Conservation (phyloP, 2,797 vertebrate genomes). For the Fistularia tabacaria region DNA sequence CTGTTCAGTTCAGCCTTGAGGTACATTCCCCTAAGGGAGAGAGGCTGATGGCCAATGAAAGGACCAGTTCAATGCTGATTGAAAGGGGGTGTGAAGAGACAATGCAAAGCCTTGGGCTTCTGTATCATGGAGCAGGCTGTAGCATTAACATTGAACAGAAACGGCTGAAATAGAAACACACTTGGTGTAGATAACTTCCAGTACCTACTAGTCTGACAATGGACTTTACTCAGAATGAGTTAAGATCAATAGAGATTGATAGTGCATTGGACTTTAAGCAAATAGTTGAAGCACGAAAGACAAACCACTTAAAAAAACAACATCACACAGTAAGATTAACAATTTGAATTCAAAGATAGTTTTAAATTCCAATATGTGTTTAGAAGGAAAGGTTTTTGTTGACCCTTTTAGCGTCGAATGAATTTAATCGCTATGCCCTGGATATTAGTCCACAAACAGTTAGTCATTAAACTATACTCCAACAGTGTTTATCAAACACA, state of each 20-base stretch:
- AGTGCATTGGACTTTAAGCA: slow-evolving; percentile 51
- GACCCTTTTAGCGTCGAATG: no score
- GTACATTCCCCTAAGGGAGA: slow-evolving; percentile 54
- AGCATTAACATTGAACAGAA: slow-evolving; percentile 28
- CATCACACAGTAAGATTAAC: not conserved
- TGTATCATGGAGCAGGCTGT: slow-evolving; percentile 39
- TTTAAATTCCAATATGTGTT: no score
- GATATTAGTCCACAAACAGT: no score
- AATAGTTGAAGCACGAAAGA: slow-evolving; percentile 31
- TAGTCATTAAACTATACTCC: no score
- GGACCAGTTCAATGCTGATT: slow-evolving; percentile 41
- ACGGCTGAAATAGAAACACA: slow-evolving; percentile 37
- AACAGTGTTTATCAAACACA: no score
- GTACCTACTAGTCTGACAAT: slow-evolving; percentile 28
- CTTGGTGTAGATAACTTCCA: slow-evolving; percentile 41
- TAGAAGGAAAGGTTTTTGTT: no score
- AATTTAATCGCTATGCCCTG: no score
- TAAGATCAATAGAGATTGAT: slow-evolving; percentile 46
- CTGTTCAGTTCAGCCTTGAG: slow-evolving; percentile 52
- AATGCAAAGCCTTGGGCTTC: slow-evolving; percentile 46
- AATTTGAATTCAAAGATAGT: no score
- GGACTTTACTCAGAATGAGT: slow-evolving; percentile 60
- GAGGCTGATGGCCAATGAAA: slow-evolving; percentile 60
- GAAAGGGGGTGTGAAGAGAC: slow-evolving; percentile 74
- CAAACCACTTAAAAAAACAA: not conserved